Evolutionary conservation across 2,797 vertebrate genomes (phyloP), one percentile per base, ranked within the genome.

Genomic region (Perodicticus potto): DNA sequence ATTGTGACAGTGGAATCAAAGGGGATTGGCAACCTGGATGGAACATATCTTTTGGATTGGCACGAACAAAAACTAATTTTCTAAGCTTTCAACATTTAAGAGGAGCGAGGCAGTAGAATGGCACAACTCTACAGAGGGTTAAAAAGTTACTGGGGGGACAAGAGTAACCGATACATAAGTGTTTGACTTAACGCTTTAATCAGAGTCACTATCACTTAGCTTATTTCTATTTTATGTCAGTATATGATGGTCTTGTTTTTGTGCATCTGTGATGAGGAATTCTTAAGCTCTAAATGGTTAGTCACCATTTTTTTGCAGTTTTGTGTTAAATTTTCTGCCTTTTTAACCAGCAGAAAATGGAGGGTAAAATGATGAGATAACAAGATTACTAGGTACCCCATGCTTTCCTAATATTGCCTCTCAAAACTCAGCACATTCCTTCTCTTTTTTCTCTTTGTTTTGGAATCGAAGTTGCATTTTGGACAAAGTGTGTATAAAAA

Each of bases 171-270:
- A 95, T 34, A 25, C 2, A 40, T 20, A 69, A 43, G 12, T 93
- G 57, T 78, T 73, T 85, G 27, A 59, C 37, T 83, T 53, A 89
- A 90, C 84, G 40, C 40, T 81, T 67, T 61, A 86, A 86, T 93
- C 83, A 49, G 86, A 59, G 81, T 93, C 53, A 85, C 32, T 19
- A 0, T 63, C 63, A 37, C 57, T 72, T 61, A 92, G 22, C 49
- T 84, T 70, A 20, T 25, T 22, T 83, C 14, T 70, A 57, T 55
- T 76, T 53, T 65, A 49, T 37, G 29, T 53, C 34, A 59, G 29
- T 57, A 29, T 32, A 7, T 20, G 27, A 73, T 49, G 25, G 65
- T 59, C 95, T 89, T 80, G 63, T 69, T 95, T 59, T 78, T 59
- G 34, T 83, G 25, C 22, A 17, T 34, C 1, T 65, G 14, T 92